Conservation (phyloP, 2,113 vertebrate genomes). For the Myxocyprinus asiaticus region DNA sequence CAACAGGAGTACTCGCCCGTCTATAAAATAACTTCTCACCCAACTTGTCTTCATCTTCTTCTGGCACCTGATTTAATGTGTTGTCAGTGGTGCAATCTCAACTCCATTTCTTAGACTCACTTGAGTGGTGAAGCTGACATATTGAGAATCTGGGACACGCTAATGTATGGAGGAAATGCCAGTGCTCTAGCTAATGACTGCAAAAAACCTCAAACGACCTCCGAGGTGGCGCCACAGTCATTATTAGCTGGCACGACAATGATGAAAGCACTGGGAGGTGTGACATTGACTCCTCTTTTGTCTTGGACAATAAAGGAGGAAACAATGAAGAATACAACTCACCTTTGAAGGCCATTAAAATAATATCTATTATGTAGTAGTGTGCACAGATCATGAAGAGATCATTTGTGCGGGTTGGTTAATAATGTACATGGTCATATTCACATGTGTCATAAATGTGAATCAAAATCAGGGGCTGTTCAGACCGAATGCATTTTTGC, state of each 20-base stretch:
- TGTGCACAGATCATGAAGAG: not conserved
- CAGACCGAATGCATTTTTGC: not conserved
- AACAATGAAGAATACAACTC: not conserved
- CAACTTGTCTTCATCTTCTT: slow-evolving; percentile 3
- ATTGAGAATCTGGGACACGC: slow-evolving; percentile 36
- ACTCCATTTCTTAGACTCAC: too few species aligned
- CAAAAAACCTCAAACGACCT: slow-evolving; percentile 9
- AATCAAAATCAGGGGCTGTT: not conserved
- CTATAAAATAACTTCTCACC: not conserved
- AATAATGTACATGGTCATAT: not conserved
- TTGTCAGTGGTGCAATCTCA: slow-evolving; percentile 5
- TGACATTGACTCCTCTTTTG: slow-evolving; percentile 1
- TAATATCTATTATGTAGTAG: not conserved
- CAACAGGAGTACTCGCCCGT: not conserved
- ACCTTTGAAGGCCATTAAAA: not conserved
- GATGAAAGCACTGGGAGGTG: slow-evolving; percentile 28
- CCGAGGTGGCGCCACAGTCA: not conserved
- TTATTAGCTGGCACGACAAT: slow-evolving; percentile 15
- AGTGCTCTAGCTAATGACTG: slow-evolving; percentile 28
- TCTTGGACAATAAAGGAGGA: slow-evolving; percentile 17
- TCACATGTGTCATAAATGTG: not conserved
- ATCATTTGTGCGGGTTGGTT: not conserved
- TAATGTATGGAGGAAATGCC: slow-evolving; percentile 32
- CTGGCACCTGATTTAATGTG: slow-evolving; percentile 19
- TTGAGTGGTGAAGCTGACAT: not conserved